A percentile compares a stretch with the other conserved stretches of the same genome.
These are phyloP conservation scores for Cephus runcator DNA, from an alignment of 2,888 invertebrate species.

Conservation along the genomic window DNA sequence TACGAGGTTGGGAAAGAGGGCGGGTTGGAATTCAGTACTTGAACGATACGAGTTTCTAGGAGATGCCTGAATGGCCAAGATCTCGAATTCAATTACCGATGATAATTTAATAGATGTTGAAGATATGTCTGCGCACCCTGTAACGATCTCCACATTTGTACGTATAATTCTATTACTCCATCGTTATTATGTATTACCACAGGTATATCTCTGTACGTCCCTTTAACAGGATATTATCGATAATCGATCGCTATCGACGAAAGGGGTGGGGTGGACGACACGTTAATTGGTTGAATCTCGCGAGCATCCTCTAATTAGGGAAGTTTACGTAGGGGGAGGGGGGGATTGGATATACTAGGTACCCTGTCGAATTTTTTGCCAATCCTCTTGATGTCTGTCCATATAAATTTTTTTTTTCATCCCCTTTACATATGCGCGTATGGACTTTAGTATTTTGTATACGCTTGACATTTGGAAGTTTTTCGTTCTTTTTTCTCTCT, in stretches of 20 bases:
- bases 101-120: constrained; percentile 21
- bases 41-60: no score
- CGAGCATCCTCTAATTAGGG: no score
- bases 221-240: neutral
- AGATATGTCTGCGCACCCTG: neutral
- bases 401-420: no score
- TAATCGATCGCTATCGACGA: neutral
- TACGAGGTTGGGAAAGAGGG: neutral
- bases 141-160: constrained; percentile 3
- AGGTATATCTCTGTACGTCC: neutral
- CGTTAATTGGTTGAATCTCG: neutral
- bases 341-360: no score
- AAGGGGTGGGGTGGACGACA: neutral
- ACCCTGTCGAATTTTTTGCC: no score
- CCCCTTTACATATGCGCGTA: no score
- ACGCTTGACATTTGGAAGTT: no score
- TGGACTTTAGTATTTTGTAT: no score
- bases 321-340: no score
- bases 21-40: no score
- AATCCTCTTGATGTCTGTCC: no score
- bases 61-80: constrained; percentile 11
- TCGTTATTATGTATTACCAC: neutral
- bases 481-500: constrained; percentile 14
- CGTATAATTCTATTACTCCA: neutral
- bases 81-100: constrained; percentile 23